These are phyloP conservation scores for Cataglyphis cursor DNA, from an alignment of 2,888 invertebrate genomes.

Conservation along the genomic window DNA sequence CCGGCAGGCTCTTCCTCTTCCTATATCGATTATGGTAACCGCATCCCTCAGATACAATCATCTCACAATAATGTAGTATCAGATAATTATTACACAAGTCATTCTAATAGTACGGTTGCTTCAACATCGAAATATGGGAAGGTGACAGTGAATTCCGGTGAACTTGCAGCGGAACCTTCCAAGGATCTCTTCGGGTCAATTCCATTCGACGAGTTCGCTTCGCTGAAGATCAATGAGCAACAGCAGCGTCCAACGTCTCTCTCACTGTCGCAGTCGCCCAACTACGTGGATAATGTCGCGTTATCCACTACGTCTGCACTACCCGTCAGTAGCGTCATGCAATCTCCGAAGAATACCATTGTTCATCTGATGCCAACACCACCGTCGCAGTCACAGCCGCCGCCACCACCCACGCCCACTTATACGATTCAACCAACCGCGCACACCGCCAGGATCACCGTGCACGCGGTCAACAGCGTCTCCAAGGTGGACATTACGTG, in stretches of 20 bases:
- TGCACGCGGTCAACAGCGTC: slow-evolving; percentile 79
- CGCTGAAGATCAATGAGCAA: slow-evolving; percentile 74
- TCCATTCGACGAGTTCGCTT: slow-evolving; percentile 84
- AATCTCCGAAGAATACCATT: slow-evolving; percentile 51
- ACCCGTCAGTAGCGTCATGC: slow-evolving; percentile 63
- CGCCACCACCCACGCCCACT: slow-evolving; percentile 52
- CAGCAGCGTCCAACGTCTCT: slow-evolving; percentile 81
- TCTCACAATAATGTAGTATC: slow-evolving; percentile 1
- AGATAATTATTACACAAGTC: slow-evolving; percentile 35
- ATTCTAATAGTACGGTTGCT: slow-evolving; percentile 5
- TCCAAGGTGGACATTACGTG: slow-evolving; percentile 73
- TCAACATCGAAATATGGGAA: slow-evolving; percentile 80
- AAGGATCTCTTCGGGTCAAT: slow-evolving; percentile 85
- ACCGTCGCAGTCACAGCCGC: slow-evolving; percentile 29
- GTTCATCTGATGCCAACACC: slow-evolving; percentile 27
- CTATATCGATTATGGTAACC: slow-evolving; percentile 46
- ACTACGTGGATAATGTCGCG: slow-evolving; percentile 76
- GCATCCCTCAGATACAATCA: neutral
- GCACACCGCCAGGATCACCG: slow-evolving; percentile 75
- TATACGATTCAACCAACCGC: slow-evolving; percentile 74
- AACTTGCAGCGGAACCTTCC: slow-evolving; percentile 49
- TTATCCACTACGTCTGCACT: slow-evolving; percentile 69
- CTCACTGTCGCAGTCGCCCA: slow-evolving; percentile 80
- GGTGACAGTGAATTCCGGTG: slow-evolving; percentile 81
- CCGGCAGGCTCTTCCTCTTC: slow-evolving; percentile 30